Percentiles rank a stretch among this genome's conserved stretches.
phyloP scores from a whole-genome alignment of 2,888 invertebrate genomes.

The Aphodius sticticus region DNA sequence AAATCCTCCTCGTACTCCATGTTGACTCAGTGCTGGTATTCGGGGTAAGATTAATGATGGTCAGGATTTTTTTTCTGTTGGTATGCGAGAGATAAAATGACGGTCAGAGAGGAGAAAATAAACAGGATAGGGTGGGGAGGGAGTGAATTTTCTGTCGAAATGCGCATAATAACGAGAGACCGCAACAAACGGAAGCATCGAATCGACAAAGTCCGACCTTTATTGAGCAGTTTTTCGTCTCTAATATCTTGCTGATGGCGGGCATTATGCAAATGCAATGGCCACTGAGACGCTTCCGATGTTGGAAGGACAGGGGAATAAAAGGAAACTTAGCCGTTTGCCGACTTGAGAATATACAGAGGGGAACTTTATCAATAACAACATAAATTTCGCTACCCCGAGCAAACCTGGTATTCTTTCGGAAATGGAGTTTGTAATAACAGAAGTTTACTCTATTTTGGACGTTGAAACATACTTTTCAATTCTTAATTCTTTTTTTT shows the following conservation, averaged over 20 bases:
- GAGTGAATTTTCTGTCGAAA: conserved; percentile 15
- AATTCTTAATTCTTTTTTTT: no score
- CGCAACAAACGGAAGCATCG: conserved; percentile 21
- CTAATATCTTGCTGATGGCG: conserved; percentile 30
- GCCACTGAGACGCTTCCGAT: neutral
- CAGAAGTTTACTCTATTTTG: no score
- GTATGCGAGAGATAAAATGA: conserved; percentile 4
- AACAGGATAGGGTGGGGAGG: neutral
- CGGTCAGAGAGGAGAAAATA: neutral
- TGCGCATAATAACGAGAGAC: conserved; percentile 29
- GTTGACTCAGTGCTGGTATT: neutral
- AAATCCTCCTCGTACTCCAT: neutral
- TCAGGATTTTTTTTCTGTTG: neutral
- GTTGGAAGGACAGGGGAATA: neutral
- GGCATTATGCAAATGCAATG: conserved; percentile 32
- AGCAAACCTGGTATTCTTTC: neutral
- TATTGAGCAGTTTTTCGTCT: conserved; percentile 26
- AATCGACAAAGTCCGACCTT: conserved; percentile 12
- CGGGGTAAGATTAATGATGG: neutral
- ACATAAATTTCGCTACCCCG: neutral
- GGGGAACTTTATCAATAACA: neutral
- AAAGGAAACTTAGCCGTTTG: neutral
- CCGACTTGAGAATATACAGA: neutral
- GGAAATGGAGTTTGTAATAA: no score
- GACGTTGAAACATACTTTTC: no score